Base-by-base conservation (phyloP, 2,888 invertebrate species). In the Strigamia transsilvanica region DNA sequence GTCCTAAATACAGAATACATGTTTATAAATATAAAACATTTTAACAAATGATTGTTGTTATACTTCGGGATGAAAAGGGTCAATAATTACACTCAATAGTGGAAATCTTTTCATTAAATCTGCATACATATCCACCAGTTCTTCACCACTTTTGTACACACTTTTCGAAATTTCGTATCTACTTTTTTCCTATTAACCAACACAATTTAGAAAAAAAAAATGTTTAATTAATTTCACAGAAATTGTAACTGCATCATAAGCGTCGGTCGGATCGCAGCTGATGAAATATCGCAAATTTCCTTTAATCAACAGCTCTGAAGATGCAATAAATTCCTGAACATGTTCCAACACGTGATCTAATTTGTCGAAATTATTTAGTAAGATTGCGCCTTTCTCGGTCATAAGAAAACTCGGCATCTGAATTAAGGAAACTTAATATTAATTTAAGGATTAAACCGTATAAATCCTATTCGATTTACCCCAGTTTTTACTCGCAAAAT, bases 121-220 rank as follows among this genome's bases (percentile, higher is more conserved):
- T 4, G n/a, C n/a, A 18, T 56, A 18, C 56, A 56, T 56, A n/a
- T 56, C 56, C 4, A 56, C 18, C 56, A 56, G 1, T 5, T 56
- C 18, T 2, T 56, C 56, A 56, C 56, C 6, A 15, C 18, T 7
- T 56, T 6, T 56, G 9, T 1, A 56, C 4, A 18, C 9, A n/a
- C 56, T 18, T 56, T 56, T 56, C n/a, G 18, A 56, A n/a, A 56
- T n/a, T 56, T 56, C 56, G 56, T 56, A 56, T 56, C 7, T 56
- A 2, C 18, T 9, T 18, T 18, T 56, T n/a, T 56, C 56, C 56
- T 56, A 18, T n/a, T 5, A n/a, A 56, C 3, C 1, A 18, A 21
- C 2, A 18, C 0, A 10, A 15, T 13, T 10, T 56, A 18, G 0
- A 56, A 56, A 56, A 18, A 7, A 56, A 56, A 2, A 3, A n/a